Base-by-base conservation (phyloP, 2,888 invertebrate genomes). In the Hydroisotoma schaefferi region DNA sequence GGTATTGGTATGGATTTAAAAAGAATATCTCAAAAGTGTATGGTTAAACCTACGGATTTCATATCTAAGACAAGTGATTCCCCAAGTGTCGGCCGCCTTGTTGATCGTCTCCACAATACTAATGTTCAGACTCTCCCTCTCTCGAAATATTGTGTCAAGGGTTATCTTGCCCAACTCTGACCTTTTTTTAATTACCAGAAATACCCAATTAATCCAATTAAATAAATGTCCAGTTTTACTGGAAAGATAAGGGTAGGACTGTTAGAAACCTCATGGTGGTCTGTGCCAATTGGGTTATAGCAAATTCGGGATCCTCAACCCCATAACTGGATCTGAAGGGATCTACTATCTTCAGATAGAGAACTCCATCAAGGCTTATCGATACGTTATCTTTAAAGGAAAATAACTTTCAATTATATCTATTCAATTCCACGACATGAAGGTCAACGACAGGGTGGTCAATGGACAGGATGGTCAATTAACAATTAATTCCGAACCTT, bases 301-400 rank as follows among this genome's bases (percentile, higher is more conserved):
- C 99, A 82, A 95, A 99, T 78, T 99, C 98, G 0, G 98, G 94
- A 80, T 99, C 98, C 79, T 98, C 97, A 10, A 99, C 98, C 23
- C 98, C 98, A 78, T 99, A 99, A 68, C 95, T 94, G 76, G 90
- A 88, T 77, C 90, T 84, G 77, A 94, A 98, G 1, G 99, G 89
- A 79, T 99, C 90, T 59, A 90, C 82, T 71, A 99, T 90, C 75
- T 91, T 82, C 58, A 99, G 83, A 78, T 98, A 99, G 52, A 99
- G 80, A 1, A 99, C 97, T 61, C 98, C 99, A 80, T 99, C 99
- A 74, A 99, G 92, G 74, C 87, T 89, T 57, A 99, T 79, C 0
- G 93, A 94, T 0, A 99, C 99, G 81, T 99, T 99, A 78, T 99
- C 99, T 83, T 75, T 46, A 76, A 75, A 55, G 48, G 33, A 46